Percentiles rank a stretch among this genome's conserved stretches.
phyloP scores from a whole-genome alignment of 2,113 vertebrate species.

The Amphilophus citrinellus region DNA sequence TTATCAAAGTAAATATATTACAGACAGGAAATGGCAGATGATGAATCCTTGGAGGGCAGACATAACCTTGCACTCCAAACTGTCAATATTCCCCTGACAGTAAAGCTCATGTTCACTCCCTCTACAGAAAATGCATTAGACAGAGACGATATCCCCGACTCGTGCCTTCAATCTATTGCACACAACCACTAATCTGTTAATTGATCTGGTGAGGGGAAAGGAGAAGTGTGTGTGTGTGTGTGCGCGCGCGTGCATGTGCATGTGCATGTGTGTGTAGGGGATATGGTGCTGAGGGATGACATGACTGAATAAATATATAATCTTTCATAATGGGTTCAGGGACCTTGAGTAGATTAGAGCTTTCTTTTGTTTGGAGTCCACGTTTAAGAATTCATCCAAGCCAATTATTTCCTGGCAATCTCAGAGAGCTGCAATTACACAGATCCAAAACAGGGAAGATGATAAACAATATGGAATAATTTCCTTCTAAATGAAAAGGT shows the following conservation, averaged over 20 bases:
- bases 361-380: constrained; percentile 25
- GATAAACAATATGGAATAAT: background rate
- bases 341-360: constrained; percentile 30
- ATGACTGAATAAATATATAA: constrained; percentile 45
- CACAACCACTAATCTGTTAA: constrained; percentile 74
- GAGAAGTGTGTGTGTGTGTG: constrained; percentile 12
- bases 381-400: background rate
- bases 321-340: constrained; percentile 58
- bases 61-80: constrained; percentile 68
- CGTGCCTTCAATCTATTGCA: constrained; percentile 42
- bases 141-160: constrained; percentile 54
- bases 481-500: background rate
- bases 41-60: constrained; percentile 54
- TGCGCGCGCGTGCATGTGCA: constrained; percentile 25
- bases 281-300: constrained; percentile 11
- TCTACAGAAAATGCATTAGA: constrained; percentile 74
- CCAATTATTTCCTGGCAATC: background rate
- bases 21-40: constrained; percentile 65
- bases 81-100: constrained; percentile 63
- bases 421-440: background rate
- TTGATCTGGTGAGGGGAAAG: constrained; percentile 65
- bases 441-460: background rate
- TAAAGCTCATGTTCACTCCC: constrained; percentile 66
- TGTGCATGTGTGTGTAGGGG: background rate
- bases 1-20: constrained; percentile 60